phyloP scores from a whole-genome alignment of 2,797 vertebrate genomes.

The Bovichtus variegatus region DNA sequence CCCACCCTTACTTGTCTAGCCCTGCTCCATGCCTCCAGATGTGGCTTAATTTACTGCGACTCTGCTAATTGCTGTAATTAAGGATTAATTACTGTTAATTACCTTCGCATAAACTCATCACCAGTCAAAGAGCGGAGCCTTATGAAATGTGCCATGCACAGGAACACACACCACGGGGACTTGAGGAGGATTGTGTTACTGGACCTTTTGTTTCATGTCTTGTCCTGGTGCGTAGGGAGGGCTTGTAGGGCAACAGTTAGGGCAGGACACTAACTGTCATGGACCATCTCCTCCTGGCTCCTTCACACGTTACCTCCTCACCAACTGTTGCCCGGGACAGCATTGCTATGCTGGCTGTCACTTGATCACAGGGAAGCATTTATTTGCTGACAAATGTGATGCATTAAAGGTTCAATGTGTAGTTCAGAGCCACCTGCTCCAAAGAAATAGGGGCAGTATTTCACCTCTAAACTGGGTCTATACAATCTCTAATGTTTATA shows the following conservation, averaged over 20 bases:
- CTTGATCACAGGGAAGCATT: conserved; percentile 50
- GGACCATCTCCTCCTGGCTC: conserved; percentile 73
- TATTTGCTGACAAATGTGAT: conserved; percentile 27
- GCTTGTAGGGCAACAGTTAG: conserved; percentile 80
- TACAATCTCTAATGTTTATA: too few relatives aligned
- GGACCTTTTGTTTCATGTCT: conserved; percentile 77
- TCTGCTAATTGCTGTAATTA: conserved; percentile 99
- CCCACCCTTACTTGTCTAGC: conserved; percentile 82
- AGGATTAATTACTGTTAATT: conserved; percentile 99
- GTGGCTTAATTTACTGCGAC: conserved; percentile 99
- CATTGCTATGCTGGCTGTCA: conserved; percentile 50
- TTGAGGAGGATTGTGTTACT: conserved; percentile 67
- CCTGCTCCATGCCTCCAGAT: conserved; percentile 96
- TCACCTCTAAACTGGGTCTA: too few relatives aligned
- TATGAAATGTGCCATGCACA: conserved; percentile 97
- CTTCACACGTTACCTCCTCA: conserved; percentile 66
- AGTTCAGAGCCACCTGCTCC: too few relatives aligned
- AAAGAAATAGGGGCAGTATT: too few relatives aligned
- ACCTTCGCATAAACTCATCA: conserved; percentile 99
- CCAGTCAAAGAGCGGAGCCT: conserved; percentile 99
- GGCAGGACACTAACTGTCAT: conserved; percentile 70
- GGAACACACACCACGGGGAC: conserved; percentile 86
- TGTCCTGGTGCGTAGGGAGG: conserved; percentile 73
- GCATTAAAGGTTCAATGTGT: too few relatives aligned
- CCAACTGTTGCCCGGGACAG: conserved; percentile 69